These are phyloP conservation scores for Halictus ligatus DNA, from an alignment of 2,888 invertebrate species.

Conservation along the genomic window DNA sequence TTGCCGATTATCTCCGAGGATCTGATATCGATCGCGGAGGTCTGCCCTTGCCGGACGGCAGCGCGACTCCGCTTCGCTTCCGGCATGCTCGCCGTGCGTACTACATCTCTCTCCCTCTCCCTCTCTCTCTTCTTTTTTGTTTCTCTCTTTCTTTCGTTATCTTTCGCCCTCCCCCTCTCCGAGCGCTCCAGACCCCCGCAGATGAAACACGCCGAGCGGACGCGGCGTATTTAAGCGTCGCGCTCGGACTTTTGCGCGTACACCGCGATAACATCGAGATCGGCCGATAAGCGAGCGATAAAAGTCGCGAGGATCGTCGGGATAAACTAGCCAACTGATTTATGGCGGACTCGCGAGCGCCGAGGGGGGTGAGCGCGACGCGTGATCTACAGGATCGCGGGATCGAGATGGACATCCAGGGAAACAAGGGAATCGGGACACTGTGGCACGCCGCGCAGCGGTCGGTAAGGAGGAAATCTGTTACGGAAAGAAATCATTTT, in stretches of 20 bases:
- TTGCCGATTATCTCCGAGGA: slow-evolving; percentile 77
- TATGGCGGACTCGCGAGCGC: slow-evolving; percentile 31
- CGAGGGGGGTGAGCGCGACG: not conserved
- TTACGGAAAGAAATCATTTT: not conserved
- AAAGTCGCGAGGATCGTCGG: slow-evolving; percentile 43
- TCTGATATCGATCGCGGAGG: slow-evolving; percentile 71
- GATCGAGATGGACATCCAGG: not conserved
- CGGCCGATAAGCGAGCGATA: slow-evolving; percentile 45
- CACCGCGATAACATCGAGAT: slow-evolving; percentile 54
- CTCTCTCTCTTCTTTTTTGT: too few relatives aligned
- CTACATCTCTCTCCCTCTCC: slow-evolving; percentile 14
- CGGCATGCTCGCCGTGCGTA: slow-evolving; percentile 60
- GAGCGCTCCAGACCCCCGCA: not conserved
- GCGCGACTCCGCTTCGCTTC: slow-evolving; percentile 47
- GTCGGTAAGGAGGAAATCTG: not conserved
- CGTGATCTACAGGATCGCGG: slow-evolving; percentile 42
- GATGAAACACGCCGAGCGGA: slow-evolving; percentile 5
- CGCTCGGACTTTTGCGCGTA: slow-evolving; percentile 59
- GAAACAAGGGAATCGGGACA: slow-evolving; percentile 14
- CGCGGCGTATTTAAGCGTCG: slow-evolving; percentile 45
- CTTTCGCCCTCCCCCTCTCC: not conserved
- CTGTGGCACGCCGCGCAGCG: not conserved
- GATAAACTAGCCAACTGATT: slow-evolving; percentile 49
- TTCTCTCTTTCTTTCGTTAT: not conserved
- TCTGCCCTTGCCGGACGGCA: slow-evolving; percentile 28